Evolutionary conservation across 2,113 vertebrate genomes (phyloP).

Genomic region (Phocoena phocoena): DNA sequence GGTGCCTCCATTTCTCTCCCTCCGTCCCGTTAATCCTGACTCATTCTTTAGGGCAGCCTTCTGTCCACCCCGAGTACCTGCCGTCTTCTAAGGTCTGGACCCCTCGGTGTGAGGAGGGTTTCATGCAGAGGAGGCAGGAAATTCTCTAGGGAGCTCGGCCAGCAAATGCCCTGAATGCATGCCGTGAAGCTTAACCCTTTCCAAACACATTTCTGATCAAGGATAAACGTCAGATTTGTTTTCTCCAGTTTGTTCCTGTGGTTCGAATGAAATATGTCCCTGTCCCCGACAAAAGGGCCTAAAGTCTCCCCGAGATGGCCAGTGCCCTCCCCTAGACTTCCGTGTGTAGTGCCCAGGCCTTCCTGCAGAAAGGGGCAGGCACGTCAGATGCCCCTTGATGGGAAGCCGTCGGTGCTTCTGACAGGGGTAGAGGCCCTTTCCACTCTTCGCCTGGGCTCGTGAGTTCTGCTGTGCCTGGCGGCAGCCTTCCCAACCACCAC

Average conservation of each 20-base stretch:
- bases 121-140: background rate
- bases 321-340: background rate
- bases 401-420: background rate
- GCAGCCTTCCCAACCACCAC: fast-evolving
- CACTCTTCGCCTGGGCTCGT: too few relatives aligned
- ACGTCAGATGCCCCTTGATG: too few relatives aligned
- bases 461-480: background rate
- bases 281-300: background rate
- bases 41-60: background rate
- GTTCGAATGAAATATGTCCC: background rate
- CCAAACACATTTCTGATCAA: background rate
- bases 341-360: fast-evolving
- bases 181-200: background rate
- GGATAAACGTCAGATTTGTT: background rate
- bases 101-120: background rate
- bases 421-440: background rate
- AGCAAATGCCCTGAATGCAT: background rate
- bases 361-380: background rate
- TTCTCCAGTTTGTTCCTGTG: background rate
- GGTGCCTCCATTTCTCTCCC: background rate
- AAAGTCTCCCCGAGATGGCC: background rate
- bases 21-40: background rate
- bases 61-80: fast-evolving
- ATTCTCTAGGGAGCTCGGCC: background rate
- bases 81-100: background rate